Conservation (phyloP, 2,113 vertebrate species). For the Onychostoma macrolepis region DNA sequence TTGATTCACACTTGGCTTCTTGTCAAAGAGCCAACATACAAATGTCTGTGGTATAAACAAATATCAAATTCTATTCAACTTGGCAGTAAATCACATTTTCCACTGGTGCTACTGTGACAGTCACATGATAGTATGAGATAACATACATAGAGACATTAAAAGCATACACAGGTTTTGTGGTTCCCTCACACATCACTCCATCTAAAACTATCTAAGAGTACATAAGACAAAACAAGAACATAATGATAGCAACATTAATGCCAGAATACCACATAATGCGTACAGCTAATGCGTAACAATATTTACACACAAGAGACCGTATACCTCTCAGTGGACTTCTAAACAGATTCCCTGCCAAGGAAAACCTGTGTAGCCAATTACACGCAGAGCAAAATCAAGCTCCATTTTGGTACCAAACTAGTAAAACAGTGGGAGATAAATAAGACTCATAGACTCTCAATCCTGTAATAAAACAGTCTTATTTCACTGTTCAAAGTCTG, state of each 20-base stretch:
- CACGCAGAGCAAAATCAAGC: conserved; percentile 27
- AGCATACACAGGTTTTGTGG: not conserved
- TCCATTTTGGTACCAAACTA: conserved; percentile 33
- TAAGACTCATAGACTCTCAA: conserved; percentile 30
- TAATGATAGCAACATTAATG: conserved; percentile 31
- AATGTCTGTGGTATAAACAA: not conserved
- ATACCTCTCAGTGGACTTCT: conserved; percentile 37
- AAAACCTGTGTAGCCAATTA: conserved; percentile 44
- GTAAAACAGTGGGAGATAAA: conserved; percentile 45
- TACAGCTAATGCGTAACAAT: conserved; percentile 20
- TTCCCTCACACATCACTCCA: not conserved
- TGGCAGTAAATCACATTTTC: not conserved
- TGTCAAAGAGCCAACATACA: not conserved
- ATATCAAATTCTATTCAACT: not conserved
- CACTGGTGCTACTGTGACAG: not conserved
- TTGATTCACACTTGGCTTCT: not conserved
- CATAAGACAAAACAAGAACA: not conserved
- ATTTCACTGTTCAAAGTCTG: conserved; percentile 23
- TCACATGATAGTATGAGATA: not conserved
- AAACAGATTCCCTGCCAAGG: conserved; percentile 18
- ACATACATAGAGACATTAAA: not conserved
- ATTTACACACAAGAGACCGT: conserved; percentile 35
- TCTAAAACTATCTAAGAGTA: not conserved
- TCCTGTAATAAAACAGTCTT: conserved; percentile 34
- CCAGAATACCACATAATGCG: conserved; percentile 39